These are phyloP conservation scores for Melanotaenia parkinsoni DNA, from an alignment of 2,797 vertebrate genomes.

Conservation along the genomic window DNA sequence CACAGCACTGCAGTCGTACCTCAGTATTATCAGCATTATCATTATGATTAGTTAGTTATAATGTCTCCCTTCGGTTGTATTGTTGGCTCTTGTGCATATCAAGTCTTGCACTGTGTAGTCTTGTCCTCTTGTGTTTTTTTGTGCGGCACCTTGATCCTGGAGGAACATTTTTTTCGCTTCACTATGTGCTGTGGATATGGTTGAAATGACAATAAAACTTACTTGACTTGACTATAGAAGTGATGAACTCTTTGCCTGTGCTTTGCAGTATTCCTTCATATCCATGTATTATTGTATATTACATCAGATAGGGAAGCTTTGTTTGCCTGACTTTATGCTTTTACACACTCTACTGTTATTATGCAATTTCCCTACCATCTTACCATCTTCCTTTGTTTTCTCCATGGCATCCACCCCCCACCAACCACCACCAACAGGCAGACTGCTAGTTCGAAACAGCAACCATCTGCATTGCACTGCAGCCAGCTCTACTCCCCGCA, in stretches of 20 bases:
- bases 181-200: background rate
- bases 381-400: slow-evolving; percentile 52
- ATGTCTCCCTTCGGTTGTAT: background rate
- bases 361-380: slow-evolving; percentile 24
- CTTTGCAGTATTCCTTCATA: slow-evolving; percentile 14
- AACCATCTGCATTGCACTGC: slow-evolving; percentile 86
- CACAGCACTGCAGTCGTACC: background rate
- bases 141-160: background rate
- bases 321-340: slow-evolving; percentile 10
- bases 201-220: background rate
- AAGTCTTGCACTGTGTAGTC: background rate
- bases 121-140: background rate
- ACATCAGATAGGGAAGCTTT: slow-evolving; percentile 30
- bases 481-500: slow-evolving; percentile 67
- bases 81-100: background rate
- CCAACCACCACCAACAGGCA: background rate
- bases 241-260: slow-evolving; percentile 9
- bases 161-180: background rate
- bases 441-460: slow-evolving; percentile 75
- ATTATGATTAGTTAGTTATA: background rate
- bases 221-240: background rate
- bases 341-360: slow-evolving; percentile 6
- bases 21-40: background rate
- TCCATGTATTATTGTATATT: background rate
- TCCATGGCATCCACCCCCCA: slow-evolving; percentile 27